Conservation (phyloP, 2,113 vertebrate genomes). For the Callospermophilus lateralis region DNA sequence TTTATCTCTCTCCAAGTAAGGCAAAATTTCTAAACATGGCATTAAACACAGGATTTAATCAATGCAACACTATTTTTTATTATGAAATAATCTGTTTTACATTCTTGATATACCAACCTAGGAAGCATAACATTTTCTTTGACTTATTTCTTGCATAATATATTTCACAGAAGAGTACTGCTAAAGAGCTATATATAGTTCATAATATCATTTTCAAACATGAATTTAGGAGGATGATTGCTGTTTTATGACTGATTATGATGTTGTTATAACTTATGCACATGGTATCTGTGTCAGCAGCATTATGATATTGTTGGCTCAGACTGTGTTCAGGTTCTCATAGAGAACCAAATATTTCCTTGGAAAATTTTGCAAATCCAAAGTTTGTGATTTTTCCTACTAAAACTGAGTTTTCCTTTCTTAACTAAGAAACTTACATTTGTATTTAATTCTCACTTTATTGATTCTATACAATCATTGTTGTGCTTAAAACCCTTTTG, state of each 20-base stretch:
- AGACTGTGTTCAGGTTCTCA: not conserved
- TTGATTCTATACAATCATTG: not conserved
- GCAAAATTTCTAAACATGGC: not conserved
- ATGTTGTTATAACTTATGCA: not conserved
- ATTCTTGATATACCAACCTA: not conserved
- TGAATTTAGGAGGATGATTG: not conserved
- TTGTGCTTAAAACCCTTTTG: not conserved
- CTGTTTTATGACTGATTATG: not conserved
- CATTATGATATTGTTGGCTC: not conserved
- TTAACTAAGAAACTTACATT: not conserved
- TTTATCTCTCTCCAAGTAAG: not conserved
- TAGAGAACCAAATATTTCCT: not conserved
- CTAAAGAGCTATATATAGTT: not conserved
- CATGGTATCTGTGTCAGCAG: not conserved
- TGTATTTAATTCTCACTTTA: not conserved
- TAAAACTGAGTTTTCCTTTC: not conserved
- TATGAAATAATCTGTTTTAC: not conserved
- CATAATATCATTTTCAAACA: not conserved
- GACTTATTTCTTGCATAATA: not conserved
- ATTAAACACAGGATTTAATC: not conserved
- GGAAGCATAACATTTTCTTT: not conserved
- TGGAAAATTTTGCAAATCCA: not conserved
- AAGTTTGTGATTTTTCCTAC: not conserved
- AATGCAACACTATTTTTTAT: not conserved
- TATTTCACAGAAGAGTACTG: not conserved